Percentiles rank a stretch among this genome's conserved stretches.
These are phyloP conservation scores for Amorpha juglandis DNA, from an alignment of 2,888 invertebrate genomes.

Conservation along the genomic window DNA sequence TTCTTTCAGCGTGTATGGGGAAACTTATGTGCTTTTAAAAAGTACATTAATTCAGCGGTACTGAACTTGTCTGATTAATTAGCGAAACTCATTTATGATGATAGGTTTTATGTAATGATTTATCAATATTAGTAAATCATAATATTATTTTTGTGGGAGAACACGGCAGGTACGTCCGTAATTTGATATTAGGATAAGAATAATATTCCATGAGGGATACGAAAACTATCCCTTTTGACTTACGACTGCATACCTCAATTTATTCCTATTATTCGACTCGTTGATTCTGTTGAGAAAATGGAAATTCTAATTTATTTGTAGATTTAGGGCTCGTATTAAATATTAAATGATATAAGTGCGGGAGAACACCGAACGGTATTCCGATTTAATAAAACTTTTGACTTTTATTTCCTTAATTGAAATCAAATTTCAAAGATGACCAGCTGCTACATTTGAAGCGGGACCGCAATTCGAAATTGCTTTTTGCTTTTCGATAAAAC, in stretches of 20 bases:
- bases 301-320: constrained; percentile 50
- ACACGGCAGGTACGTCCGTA: constrained; percentile 1
- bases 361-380: constrained; percentile 58
- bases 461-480: constrained; percentile 58
- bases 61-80: not conserved
- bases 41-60: not conserved
- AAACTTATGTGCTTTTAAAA: not conserved
- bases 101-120: constrained; percentile 26
- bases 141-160: constrained; percentile 26
- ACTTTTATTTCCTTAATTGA: constrained; percentile 77
- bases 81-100: not conserved
- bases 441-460: constrained; percentile 68
- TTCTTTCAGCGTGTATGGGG: not conserved
- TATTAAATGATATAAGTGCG: constrained; percentile 50
- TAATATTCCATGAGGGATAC: constrained; percentile 25
- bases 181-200: constrained; percentile 23
- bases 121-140: constrained; percentile 4
- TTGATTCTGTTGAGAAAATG: constrained; percentile 30
- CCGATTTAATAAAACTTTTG: constrained; percentile 76
- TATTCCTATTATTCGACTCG: constrained; percentile 28
- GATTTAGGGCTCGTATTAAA: constrained; percentile 50
- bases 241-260: constrained; percentile 29
- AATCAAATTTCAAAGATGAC: constrained; percentile 76
- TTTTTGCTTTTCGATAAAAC: constrained; percentile 42
- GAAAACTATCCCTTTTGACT: constrained; percentile 28